phyloP scores from a whole-genome alignment of 2,797 vertebrate species.

The Lithobates pipiens region DNA sequence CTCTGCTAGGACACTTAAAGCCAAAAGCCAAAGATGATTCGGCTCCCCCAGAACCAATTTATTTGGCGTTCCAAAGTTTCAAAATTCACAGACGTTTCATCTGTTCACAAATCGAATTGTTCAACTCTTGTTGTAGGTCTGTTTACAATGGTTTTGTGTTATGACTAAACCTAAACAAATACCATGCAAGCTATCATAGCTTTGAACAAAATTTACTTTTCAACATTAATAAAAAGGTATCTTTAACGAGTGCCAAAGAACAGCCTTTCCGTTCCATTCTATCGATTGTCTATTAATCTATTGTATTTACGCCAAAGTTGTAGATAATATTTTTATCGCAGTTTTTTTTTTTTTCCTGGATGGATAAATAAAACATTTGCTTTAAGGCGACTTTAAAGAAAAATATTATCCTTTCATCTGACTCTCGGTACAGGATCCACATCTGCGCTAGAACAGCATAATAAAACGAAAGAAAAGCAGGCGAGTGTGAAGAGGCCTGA shows the following conservation, averaged over 20 bases:
- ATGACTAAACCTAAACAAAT: no score
- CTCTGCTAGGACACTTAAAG: no score
- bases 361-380: conserved; percentile 55
- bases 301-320: conserved; percentile 26
- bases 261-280: background rate
- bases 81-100: no score
- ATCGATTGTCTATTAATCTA: conserved; percentile 27
- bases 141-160: no score
- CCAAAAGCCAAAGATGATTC: no score
- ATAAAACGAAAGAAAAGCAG: conserved; percentile 45
- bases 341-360: conserved; percentile 2
- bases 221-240: background rate
- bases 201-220: background rate
- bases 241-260: background rate
- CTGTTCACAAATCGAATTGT: no score
- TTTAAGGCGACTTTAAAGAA: conserved; percentile 51
- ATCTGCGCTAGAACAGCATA: conserved; percentile 63
- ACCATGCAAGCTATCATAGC: background rate
- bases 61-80: no score
- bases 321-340: background rate
- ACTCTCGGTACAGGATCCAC: conserved; percentile 63
- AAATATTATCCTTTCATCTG: conserved; percentile 62
- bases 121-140: no score
- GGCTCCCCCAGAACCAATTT: no score
- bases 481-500: conserved; percentile 44